phyloP scores from a whole-genome alignment of 1,140 invertebrate species.

The Pantala flavescens region DNA sequence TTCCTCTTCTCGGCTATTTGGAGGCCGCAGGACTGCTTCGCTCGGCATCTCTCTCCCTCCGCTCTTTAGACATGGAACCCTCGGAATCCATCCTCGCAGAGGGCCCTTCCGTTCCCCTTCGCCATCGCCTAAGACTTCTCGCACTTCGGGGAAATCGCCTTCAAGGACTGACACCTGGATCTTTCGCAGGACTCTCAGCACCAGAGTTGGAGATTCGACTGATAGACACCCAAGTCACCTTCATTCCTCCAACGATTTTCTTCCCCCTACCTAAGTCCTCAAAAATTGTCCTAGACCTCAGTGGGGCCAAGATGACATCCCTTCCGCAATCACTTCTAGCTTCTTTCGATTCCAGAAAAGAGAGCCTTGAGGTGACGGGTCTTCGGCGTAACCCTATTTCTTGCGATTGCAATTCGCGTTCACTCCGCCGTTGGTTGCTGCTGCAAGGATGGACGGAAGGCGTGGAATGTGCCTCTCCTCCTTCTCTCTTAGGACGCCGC shows the following conservation, averaged over 20 bases:
- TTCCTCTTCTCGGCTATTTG: slow-evolving; percentile 28
- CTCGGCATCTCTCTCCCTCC: slow-evolving; percentile 12
- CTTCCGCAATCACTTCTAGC: slow-evolving; percentile 64
- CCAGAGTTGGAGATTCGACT: slow-evolving; percentile 57
- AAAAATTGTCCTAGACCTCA: slow-evolving; percentile 61
- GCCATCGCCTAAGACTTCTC: slow-evolving; percentile 63
- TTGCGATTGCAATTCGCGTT: slow-evolving; percentile 73
- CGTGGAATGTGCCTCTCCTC: slow-evolving; percentile 56
- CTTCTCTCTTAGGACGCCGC: slow-evolving; percentile 51
- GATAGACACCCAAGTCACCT: slow-evolving; percentile 64
- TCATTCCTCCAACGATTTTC: slow-evolving; percentile 65
- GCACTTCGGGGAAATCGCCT: slow-evolving; percentile 63
- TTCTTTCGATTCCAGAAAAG: slow-evolving; percentile 65
- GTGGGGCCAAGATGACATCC: slow-evolving; percentile 62
- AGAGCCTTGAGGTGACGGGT: slow-evolving; percentile 58
- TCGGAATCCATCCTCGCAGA: slow-evolving; percentile 74
- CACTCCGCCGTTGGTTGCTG: slow-evolving; percentile 65
- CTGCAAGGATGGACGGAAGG: slow-evolving; percentile 38
- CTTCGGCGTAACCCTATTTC: slow-evolving; percentile 64
- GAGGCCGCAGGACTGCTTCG: slow-evolving; percentile 24
- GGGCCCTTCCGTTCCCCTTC: slow-evolving; percentile 63
- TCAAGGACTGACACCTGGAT: slow-evolving; percentile 66
- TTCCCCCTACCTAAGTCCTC: slow-evolving; percentile 83
- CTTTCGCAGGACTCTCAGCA: slow-evolving; percentile 67
- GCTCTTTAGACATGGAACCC: slow-evolving; percentile 67